Evolutionary conservation across 2,113 vertebrate genomes (phyloP).

Genomic region (Nansenia antarctica): DNA sequence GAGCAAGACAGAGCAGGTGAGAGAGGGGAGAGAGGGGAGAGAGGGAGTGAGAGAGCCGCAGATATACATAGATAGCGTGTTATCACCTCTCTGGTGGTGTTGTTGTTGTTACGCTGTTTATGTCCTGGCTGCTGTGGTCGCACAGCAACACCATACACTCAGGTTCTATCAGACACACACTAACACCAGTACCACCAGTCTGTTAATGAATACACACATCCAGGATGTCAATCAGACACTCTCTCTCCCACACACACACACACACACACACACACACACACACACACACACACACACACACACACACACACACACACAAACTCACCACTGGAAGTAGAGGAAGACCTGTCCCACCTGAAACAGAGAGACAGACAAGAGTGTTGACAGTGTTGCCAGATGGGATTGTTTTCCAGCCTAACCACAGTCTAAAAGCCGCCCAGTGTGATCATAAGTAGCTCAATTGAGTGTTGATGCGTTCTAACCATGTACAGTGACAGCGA

Average conservation of each 20-base stretch:
- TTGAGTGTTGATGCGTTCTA: too few species aligned
- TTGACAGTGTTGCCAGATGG: too few species aligned
- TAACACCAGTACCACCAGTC: background rate
- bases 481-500: too few species aligned
- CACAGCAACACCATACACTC: constrained; percentile 12
- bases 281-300: background rate
- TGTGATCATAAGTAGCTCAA: too few species aligned
- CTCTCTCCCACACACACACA: background rate
- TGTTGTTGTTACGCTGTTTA: background rate
- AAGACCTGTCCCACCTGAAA: constrained; percentile 94
- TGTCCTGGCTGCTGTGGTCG: background rate
- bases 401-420: too few species aligned
- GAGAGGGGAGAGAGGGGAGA: background rate
- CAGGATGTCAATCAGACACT: constrained; percentile 1
- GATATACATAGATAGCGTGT: background rate
- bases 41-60: background rate
- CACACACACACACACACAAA: constrained; percentile 32
- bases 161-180: background rate
- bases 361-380: too few species aligned
- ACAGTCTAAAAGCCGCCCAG: too few species aligned
- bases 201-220: constrained; percentile 7
- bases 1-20: background rate
- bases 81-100: background rate
- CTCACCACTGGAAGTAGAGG: constrained; percentile 98
- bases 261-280: background rate